Evolutionary conservation across 2,113 vertebrate genomes (phyloP).

Genomic region (Junco hyemalis): DNA sequence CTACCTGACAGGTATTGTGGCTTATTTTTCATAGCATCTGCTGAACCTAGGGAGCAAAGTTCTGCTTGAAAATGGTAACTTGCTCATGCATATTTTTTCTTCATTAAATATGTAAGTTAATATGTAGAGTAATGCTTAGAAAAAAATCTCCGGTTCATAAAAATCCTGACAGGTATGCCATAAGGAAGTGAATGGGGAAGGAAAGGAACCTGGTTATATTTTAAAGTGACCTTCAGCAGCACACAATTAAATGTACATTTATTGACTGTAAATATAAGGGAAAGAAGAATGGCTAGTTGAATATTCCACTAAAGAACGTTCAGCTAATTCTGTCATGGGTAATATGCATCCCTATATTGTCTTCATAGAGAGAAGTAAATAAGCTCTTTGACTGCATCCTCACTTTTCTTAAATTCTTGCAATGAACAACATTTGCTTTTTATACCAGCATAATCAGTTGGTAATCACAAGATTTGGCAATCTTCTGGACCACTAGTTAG

Average conservation of each 20-base stretch:
- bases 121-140: background rate
- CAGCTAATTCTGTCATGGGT: background rate
- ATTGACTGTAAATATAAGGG: background rate
- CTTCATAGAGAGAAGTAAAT: background rate
- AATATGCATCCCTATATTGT: background rate
- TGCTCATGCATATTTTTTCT: background rate
- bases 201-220: background rate
- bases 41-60: background rate
- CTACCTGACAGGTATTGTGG: background rate
- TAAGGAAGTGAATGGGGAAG: background rate
- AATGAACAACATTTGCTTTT: background rate
- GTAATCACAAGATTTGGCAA: background rate
- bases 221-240: background rate
- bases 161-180: background rate
- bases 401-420: background rate
- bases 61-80: background rate
- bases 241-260: background rate
- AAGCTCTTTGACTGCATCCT: background rate
- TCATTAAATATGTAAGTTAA: background rate
- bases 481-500: background rate
- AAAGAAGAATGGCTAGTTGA: background rate
- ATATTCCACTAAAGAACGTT: background rate
- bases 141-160: background rate
- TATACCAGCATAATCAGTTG: background rate
- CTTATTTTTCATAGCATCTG: background rate